Evolutionary conservation across 2,113 vertebrate species (phyloP).

Genomic region (Hippocampus barbouri): DNA sequence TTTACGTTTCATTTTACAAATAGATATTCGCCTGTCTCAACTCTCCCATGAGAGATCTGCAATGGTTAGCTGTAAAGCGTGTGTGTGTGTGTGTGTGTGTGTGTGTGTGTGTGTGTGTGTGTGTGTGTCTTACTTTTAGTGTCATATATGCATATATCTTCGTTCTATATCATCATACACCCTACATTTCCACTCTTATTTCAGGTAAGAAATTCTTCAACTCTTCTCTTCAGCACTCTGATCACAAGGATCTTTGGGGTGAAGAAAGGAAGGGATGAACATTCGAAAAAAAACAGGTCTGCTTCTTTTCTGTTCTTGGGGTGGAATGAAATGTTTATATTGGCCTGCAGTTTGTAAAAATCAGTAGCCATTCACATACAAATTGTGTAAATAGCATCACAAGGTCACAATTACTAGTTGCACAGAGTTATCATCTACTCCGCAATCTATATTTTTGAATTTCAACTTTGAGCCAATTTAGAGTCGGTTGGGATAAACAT

Average conservation of each 20-base stretch:
- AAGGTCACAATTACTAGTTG: neutral
- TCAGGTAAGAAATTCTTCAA: slow-evolving; percentile 96
- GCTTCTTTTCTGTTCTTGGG: slow-evolving; percentile 23
- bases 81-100: neutral
- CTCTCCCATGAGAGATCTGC: neutral
- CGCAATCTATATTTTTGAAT: neutral
- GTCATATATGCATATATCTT: neutral
- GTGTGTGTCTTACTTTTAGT: neutral
- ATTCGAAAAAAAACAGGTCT: slow-evolving; percentile 94
- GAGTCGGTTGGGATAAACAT: neutral
- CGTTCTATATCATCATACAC: neutral
- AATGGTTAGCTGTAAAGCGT: neutral
- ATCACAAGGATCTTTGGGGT: slow-evolving; percentile 98
- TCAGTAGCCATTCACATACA: slow-evolving; percentile 8
- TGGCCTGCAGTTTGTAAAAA: neutral
- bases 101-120: no score
- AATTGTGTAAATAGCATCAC: slow-evolving; percentile 4
- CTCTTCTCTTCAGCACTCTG: slow-evolving; percentile 92
- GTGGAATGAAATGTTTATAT: slow-evolving; percentile 5
- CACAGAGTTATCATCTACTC: neutral
- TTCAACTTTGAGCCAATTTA: neutral
- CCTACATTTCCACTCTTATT: neutral
- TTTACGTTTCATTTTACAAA: neutral
- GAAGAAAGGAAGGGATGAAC: slow-evolving; percentile 91
- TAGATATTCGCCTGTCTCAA: neutral